Conservation (phyloP, 2,888 invertebrate species). For the Drosophila parthenogenetica region DNA sequence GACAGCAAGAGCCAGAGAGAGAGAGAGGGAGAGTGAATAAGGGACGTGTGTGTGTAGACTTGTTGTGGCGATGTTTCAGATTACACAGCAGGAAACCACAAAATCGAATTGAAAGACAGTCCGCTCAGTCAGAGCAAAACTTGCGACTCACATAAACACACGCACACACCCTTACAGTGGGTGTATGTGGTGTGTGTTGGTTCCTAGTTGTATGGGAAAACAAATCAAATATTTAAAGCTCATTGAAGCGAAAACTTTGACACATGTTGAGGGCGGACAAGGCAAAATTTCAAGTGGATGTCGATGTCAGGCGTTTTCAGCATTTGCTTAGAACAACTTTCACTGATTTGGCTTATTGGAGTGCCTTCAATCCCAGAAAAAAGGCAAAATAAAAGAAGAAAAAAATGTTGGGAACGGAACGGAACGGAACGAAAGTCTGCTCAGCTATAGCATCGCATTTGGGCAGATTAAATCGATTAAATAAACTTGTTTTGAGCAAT, state of each 20-base stretch:
- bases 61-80: constrained; percentile 48
- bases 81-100: constrained; percentile 67
- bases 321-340: constrained; percentile 54
- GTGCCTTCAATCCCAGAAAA: constrained; percentile 6
- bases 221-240: constrained; percentile 82
- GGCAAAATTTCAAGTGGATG: constrained; percentile 52
- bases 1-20: no score
- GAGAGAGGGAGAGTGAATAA: no score
- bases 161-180: constrained; percentile 1
- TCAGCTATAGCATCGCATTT: constrained; percentile 6
- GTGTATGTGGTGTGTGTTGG: constrained; percentile 11
- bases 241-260: constrained; percentile 78
- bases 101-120: constrained; percentile 55
- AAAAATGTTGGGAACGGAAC: no score
- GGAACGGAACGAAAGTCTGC: background rate
- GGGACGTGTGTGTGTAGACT: constrained; percentile 16
- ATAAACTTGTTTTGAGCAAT: constrained; percentile 22
- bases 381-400: constrained; percentile 1
- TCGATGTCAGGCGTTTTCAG: constrained; percentile 40
- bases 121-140: constrained; percentile 36
- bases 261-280: constrained; percentile 65
- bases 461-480: constrained; percentile 41
- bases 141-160: constrained; percentile 32
- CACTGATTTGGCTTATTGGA: constrained; percentile 58
- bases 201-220: constrained; percentile 43